Conservation (phyloP, 2,888 invertebrate species). For the Sturmia bella region DNA sequence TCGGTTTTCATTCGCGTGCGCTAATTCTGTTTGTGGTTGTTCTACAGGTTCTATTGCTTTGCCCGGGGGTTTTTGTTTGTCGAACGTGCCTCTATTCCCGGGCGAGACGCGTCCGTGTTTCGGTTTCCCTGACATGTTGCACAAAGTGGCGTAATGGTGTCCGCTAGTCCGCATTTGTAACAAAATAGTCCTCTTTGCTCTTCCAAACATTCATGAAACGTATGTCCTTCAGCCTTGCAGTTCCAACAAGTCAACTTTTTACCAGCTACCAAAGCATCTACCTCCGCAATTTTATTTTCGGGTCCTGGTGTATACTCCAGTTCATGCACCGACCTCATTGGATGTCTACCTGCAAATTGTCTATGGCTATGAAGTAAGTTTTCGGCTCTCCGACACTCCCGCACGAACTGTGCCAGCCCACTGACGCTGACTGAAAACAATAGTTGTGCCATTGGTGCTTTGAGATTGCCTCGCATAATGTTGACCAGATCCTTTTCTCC, state of each 20-base stretch:
- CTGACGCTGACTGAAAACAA: not conserved
- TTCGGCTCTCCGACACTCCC: no score
- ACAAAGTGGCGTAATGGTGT: not conserved
- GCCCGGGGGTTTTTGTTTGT: not conserved
- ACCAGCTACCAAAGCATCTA: no score
- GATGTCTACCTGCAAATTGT: not conserved
- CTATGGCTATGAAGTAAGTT: not conserved
- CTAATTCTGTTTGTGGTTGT: no score
- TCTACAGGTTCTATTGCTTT: not conserved
- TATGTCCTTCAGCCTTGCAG: not conserved
- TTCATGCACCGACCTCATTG: not conserved
- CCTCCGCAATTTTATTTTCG: no score
- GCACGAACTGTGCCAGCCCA: no score
- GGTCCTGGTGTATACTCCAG: not conserved
- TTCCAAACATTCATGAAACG: not conserved
- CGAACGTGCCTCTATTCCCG: not conserved
- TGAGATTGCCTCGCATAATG: slow-evolving; percentile 3
- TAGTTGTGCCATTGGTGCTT: not conserved
- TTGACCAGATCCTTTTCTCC: not conserved
- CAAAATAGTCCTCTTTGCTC: not conserved
- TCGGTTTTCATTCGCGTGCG: not conserved
- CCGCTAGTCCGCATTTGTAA: not conserved
- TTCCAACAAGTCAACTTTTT: not conserved
- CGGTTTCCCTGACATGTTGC: slow-evolving; percentile 2
- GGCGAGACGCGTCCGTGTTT: not conserved